Conservation (phyloP, 2,888 invertebrate genomes). For the Fragum fragum region DNA sequence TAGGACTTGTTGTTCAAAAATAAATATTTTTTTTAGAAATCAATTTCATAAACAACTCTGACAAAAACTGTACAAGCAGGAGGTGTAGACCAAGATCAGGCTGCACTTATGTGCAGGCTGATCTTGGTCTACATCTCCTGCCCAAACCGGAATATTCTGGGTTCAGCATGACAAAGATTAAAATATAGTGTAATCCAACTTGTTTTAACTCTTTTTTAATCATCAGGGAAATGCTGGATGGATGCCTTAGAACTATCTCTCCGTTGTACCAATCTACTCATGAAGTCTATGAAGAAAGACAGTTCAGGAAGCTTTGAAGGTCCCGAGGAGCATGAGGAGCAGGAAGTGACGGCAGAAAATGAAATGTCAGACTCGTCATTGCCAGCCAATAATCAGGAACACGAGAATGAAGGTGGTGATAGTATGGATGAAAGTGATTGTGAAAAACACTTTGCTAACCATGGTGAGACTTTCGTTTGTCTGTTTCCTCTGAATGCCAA, state of each 20-base stretch:
- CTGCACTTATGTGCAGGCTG: too few relatives aligned
- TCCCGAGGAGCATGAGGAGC: slow-evolving; percentile 46
- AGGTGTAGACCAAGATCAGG: too few relatives aligned
- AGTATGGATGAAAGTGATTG: slow-evolving; percentile 92
- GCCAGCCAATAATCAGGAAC: slow-evolving; percentile 44
- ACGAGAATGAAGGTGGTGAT: slow-evolving; percentile 57
- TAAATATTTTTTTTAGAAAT: too few relatives aligned
- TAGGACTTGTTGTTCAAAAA: too few relatives aligned
- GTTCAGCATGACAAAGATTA: too few relatives aligned
- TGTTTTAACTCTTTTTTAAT: too few relatives aligned
- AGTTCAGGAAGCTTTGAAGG: slow-evolving; percentile 64
- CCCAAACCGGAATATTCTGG: too few relatives aligned
- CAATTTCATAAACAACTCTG: too few relatives aligned
- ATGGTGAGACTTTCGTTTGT: slow-evolving; percentile 74
- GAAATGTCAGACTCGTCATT: slow-evolving; percentile 65
- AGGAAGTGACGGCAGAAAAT: slow-evolving; percentile 46
- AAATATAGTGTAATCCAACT: too few relatives aligned
- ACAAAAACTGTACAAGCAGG: too few relatives aligned
- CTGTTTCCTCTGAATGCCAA: too few relatives aligned
- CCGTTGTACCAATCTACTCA: slow-evolving; percentile 92
- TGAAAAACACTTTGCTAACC: slow-evolving; percentile 94
- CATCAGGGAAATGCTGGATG: slow-evolving; percentile 94
- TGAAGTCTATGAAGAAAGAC: slow-evolving; percentile 89
- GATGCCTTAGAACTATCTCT: slow-evolving; percentile 96
- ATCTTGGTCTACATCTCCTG: too few relatives aligned